These are phyloP conservation scores for Cyphomyrmex costatus DNA, from an alignment of 1,140 invertebrate genomes.

Conservation along the genomic window DNA sequence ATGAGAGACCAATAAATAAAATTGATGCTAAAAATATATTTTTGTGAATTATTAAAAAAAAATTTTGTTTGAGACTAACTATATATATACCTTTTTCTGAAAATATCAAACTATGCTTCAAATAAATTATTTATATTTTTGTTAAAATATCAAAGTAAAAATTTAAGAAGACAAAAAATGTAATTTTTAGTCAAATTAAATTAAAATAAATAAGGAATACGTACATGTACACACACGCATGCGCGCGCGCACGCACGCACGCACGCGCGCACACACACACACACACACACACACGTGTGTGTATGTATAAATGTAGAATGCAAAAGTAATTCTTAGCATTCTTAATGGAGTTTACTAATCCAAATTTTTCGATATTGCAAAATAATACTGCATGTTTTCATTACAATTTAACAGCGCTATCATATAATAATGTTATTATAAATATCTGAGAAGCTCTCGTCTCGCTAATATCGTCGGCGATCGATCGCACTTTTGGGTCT, in stretches of 20 bases:
- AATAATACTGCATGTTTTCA: neutral
- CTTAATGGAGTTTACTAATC: constrained; percentile 2
- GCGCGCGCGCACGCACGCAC: too few species aligned
- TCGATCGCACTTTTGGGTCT: constrained; percentile 28
- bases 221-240: too few species aligned
- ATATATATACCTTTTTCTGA: neutral
- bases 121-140: constrained; percentile 9
- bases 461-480: constrained; percentile 35
- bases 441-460: constrained; percentile 53
- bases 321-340: constrained; percentile 22
- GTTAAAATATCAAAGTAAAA: neutral
- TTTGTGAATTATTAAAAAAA: neutral
- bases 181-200: neutral
- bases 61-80: neutral
- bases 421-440: constrained; percentile 50
- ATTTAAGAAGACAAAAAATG: neutral
- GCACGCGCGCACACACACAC: too few species aligned
- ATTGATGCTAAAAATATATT: neutral
- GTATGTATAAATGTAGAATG: neutral
- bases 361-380: constrained; percentile 2
- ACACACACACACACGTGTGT: too few species aligned
- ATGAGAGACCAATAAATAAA: neutral
- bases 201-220: constrained; percentile 19
- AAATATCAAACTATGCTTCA: constrained; percentile 1
- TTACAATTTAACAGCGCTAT: constrained; percentile 19